A percentile compares a stretch with the other conserved stretches of the same genome.
Conservation (phyloP, 2,113 vertebrate species). For the Telmatochromis sp. region DNA sequence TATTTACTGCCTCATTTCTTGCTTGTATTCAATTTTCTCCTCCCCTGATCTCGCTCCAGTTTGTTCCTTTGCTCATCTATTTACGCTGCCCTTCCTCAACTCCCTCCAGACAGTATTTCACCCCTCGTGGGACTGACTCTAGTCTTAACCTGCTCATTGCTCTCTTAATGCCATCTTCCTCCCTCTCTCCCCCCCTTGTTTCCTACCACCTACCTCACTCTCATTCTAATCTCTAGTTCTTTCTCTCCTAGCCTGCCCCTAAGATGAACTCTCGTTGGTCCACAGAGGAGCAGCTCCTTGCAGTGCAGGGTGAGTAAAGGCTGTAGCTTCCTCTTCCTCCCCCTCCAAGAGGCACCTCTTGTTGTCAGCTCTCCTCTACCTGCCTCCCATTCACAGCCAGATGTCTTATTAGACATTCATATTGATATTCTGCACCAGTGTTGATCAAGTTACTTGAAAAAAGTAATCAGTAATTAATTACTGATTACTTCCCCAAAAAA, state of each 20-base stretch:
- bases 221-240: not conserved
- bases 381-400: not conserved
- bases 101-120: not conserved
- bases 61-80: not conserved
- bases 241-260: constrained; percentile 63
- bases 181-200: not conserved
- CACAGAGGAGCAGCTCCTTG: constrained; percentile 75
- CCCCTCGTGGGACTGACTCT: not conserved
- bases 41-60: not conserved
- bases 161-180: not conserved
- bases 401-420: not conserved
- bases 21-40: not conserved
- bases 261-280: constrained; percentile 90
- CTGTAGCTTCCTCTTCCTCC: not conserved
- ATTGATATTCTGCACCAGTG: not conserved
- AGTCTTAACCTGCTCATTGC: constrained; percentile 12
- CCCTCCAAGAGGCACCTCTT: not conserved
- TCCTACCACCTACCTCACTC: not conserved
- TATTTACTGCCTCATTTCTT: not conserved
- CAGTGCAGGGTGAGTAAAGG: constrained; percentile 59
- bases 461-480: no score
- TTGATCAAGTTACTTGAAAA: no score
- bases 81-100: not conserved
- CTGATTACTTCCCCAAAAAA: no score
- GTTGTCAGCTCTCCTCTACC: not conserved